These are phyloP conservation scores for Heliconius sara DNA, from an alignment of 2,888 invertebrate species.

Conservation along the genomic window DNA sequence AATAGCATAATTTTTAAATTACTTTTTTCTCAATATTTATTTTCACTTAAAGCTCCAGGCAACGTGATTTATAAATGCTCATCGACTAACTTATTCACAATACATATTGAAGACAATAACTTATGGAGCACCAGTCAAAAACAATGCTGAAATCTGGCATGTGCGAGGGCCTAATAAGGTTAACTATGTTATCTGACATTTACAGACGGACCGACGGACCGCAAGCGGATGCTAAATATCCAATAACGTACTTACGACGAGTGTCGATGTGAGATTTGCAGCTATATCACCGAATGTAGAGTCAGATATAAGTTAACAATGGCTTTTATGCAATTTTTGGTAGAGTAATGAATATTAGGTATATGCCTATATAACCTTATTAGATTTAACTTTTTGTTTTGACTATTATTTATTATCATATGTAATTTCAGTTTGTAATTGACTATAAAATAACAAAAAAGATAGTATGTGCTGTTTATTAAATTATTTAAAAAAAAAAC, in stretches of 20 bases:
- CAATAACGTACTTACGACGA: constrained; percentile 73
- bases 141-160: constrained; percentile 49
- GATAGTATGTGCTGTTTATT: too few species aligned
- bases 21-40: not conserved
- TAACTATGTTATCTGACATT: constrained; percentile 67
- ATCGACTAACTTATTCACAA: constrained; percentile 31
- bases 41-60: not conserved
- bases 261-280: constrained; percentile 70
- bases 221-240: constrained; percentile 71
- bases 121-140: constrained; percentile 24
- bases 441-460: too few species aligned
- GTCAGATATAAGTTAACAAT: not conserved
- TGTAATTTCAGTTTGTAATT: too few species aligned
- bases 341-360: not conserved
- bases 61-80: not conserved
- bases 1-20: too few species aligned
- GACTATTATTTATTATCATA: too few species aligned
- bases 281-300: constrained; percentile 2
- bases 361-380: too few species aligned
- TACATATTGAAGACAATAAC: constrained; percentile 39
- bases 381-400: too few species aligned
- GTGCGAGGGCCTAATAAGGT: constrained; percentile 57
- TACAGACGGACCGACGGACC: constrained; percentile 68
- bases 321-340: not conserved
- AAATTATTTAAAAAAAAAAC: too few species aligned